A percentile compares a stretch with the other conserved stretches of the same genome.
phyloP scores from a whole-genome alignment of 2,113 vertebrate species.

The Promerops cafer region DNA sequence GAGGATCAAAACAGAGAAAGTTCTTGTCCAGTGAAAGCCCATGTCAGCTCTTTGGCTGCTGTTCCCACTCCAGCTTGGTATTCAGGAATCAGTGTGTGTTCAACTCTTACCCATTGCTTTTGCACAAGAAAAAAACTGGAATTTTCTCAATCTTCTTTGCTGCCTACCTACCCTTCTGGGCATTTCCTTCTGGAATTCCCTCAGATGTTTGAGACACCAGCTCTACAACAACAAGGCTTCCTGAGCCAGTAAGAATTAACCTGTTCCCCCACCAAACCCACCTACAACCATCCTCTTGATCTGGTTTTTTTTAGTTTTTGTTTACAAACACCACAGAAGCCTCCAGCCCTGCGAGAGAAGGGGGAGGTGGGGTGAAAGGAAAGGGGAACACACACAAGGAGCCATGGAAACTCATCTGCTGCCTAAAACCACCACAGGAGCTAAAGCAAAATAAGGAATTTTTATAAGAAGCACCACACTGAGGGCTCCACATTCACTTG shows the following conservation, averaged over 20 bases:
- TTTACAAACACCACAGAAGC: background rate
- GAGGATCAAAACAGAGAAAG: background rate
- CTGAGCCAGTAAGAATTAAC: background rate
- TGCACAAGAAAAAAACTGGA: background rate
- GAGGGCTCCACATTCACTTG: background rate
- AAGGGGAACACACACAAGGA: background rate
- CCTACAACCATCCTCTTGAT: accelerated
- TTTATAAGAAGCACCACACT: background rate
- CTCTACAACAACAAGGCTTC: background rate
- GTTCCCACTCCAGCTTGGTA: background rate
- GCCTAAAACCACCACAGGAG: background rate
- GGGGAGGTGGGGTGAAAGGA: background rate
- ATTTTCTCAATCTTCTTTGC: background rate
- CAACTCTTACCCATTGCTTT: background rate
- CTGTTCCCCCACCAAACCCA: background rate
- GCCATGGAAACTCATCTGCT: background rate
- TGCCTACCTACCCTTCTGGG: background rate
- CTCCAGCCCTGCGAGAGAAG: background rate
- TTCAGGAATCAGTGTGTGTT: background rate
- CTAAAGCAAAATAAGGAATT: background rate
- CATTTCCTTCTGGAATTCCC: background rate
- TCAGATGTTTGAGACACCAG: background rate
- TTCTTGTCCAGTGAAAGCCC: background rate
- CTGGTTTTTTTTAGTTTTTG: background rate
- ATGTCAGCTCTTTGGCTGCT: accelerated